These are phyloP conservation scores for Cydia amplana DNA, from an alignment of 1,140 invertebrate genomes.

Conservation along the genomic window DNA sequence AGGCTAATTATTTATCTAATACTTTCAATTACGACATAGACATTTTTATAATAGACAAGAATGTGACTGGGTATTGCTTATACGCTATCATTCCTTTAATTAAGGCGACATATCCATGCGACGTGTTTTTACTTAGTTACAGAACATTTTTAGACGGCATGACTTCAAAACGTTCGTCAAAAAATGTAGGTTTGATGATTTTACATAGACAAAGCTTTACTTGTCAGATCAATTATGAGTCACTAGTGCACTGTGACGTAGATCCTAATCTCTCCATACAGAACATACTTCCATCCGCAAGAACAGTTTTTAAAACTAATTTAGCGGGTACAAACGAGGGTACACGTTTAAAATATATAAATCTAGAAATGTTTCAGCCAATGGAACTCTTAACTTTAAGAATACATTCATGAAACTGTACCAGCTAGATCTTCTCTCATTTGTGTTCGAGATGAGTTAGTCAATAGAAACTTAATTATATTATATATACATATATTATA, in stretches of 20 bases:
- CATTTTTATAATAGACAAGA: constrained; percentile 85
- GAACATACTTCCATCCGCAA: constrained; percentile 53
- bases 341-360: constrained; percentile 41
- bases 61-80: constrained; percentile 49
- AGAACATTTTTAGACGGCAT: constrained; percentile 50
- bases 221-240: constrained; percentile 47
- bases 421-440: background rate
- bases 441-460: too few species aligned
- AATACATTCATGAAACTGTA: constrained; percentile 50
- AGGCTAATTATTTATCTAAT: constrained; percentile 86
- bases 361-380: constrained; percentile 52
- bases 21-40: constrained; percentile 87
- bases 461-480: too few species aligned
- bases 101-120: constrained; percentile 62
- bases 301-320: constrained; percentile 57
- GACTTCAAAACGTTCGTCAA: constrained; percentile 37
- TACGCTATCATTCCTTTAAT: constrained; percentile 62
- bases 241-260: constrained; percentile 49
- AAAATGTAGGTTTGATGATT: constrained; percentile 53
- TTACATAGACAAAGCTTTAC: constrained; percentile 58
- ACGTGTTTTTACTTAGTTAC: constrained; percentile 59
- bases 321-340: constrained; percentile 62
- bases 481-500: too few species aligned
- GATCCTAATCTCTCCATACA: constrained; percentile 50
- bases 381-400: constrained; percentile 63